Conservation (phyloP, 2,797 vertebrate genomes). For the Labeo calbasu region DNA sequence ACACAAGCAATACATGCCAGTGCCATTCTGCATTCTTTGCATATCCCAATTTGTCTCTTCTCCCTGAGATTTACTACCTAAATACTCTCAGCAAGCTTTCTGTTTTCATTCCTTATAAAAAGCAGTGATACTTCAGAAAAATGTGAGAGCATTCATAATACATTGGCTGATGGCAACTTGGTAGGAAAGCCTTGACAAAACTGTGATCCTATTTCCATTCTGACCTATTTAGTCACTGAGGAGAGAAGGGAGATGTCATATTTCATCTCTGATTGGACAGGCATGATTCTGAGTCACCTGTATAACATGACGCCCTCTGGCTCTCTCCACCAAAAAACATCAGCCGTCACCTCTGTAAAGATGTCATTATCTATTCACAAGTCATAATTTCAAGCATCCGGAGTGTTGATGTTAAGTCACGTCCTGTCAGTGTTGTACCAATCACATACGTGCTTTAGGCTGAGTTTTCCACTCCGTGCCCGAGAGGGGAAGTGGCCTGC, state of each 20-base stretch:
- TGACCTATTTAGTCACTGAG: slow-evolving; percentile 55
- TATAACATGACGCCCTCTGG: slow-evolving; percentile 10
- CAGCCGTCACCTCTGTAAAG: neutral
- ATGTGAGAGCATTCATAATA: slow-evolving; percentile 12
- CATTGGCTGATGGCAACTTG: slow-evolving; percentile 8
- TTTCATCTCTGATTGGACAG: slow-evolving; percentile 30
- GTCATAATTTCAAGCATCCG: slow-evolving; percentile 10
- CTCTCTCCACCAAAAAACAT: neutral
- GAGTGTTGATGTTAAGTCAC: neutral
- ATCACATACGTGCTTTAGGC: slow-evolving; percentile 28
- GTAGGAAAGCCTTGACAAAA: neutral
- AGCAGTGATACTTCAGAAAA: neutral
- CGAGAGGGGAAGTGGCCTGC: slow-evolving; percentile 76
- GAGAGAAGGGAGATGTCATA: slow-evolving; percentile 9
- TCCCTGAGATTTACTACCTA: neutral
- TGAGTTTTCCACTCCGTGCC: slow-evolving; percentile 57
- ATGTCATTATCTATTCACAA: slow-evolving; percentile 15
- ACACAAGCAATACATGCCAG: neutral
- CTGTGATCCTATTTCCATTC: slow-evolving; percentile 29
- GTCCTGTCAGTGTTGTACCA: neutral
- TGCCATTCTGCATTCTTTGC: neutral
- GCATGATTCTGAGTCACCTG: slow-evolving; percentile 27
- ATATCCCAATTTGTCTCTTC: neutral
- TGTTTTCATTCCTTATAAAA: neutral
- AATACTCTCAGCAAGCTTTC: neutral